phyloP scores from a whole-genome alignment of 2,797 vertebrate species.

The Darevskia nairensis region DNA sequence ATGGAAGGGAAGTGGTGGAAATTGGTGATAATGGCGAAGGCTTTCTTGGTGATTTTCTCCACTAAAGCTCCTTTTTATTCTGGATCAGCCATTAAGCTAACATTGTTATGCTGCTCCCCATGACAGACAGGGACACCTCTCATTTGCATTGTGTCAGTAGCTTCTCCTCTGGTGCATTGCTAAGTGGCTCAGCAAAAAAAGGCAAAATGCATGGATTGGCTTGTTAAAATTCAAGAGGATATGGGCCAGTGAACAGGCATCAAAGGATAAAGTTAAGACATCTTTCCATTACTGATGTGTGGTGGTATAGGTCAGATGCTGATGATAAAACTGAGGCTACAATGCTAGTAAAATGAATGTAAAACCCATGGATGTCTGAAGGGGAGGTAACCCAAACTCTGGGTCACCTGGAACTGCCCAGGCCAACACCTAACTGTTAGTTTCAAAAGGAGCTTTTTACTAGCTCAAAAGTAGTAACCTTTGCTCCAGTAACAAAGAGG shows the following conservation, averaged over 20 bases:
- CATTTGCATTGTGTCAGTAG: slow-evolving; percentile 44
- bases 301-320: background rate
- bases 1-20: background rate
- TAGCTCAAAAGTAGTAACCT: too few species aligned
- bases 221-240: slow-evolving; percentile 10
- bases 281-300: background rate
- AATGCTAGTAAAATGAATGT: too few species aligned
- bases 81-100: slow-evolving; percentile 46
- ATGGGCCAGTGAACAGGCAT: background rate
- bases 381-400: too few species aligned
- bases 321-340: background rate
- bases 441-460: too few species aligned
- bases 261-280: background rate
- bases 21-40: slow-evolving; percentile 3
- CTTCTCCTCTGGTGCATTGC: background rate
- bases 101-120: slow-evolving; percentile 43
- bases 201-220: background rate
- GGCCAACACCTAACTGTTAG: too few species aligned
- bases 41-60: slow-evolving; percentile 42
- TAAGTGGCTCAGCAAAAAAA: slow-evolving; percentile 2
- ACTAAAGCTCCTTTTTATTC: slow-evolving; percentile 40
- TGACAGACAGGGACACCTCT: slow-evolving; percentile 5
- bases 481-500: too few species aligned
- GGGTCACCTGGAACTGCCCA: too few species aligned
- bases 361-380: too few species aligned